Evolutionary conservation across 1,140 invertebrate species (phyloP).

Genomic region (Planococcus citri): DNA sequence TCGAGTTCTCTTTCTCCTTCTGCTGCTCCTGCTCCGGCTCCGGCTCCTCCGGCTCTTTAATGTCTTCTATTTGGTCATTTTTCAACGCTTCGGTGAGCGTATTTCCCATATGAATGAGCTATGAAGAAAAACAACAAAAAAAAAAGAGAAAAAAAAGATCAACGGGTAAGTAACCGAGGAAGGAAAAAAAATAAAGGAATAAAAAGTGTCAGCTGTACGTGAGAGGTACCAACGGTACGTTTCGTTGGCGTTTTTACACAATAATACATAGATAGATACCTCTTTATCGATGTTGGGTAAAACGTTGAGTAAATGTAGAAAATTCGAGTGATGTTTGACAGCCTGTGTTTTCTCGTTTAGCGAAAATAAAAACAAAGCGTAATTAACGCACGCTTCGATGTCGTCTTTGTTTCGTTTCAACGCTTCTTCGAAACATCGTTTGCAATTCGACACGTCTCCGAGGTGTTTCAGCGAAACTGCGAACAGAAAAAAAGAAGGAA

Average conservation of each 20-base stretch:
- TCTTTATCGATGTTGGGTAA: conserved; percentile 10
- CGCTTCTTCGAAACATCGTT: conserved; percentile 2
- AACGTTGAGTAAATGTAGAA: conserved; percentile 9
- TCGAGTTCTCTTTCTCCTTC: too few species aligned
- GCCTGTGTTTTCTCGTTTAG: neutral
- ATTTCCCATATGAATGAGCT: neutral
- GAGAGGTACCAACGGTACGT: too few species aligned
- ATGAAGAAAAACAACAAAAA: neutral
- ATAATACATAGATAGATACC: neutral
- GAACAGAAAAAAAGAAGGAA: neutral
- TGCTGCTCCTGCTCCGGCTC: neutral
- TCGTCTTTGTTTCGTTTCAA: neutral
- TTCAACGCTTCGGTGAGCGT: neutral
- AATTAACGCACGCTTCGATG: conserved; percentile 6
- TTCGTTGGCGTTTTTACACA: too few species aligned
- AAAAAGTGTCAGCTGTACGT: too few species aligned
- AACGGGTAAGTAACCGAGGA: too few species aligned
- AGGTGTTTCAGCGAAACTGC: neutral
- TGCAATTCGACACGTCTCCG: neutral
- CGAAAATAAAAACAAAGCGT: neutral
- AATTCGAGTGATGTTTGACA: neutral
- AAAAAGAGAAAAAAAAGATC: neutral
- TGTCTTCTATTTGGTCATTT: neutral
- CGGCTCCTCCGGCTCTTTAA: neutral
- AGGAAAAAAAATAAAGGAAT: too few species aligned